Percentiles rank a stretch among this genome's conserved stretches.
These are phyloP conservation scores for Geophilus truncorum DNA, from an alignment of 2,888 invertebrate species.

Conservation along the genomic window DNA sequence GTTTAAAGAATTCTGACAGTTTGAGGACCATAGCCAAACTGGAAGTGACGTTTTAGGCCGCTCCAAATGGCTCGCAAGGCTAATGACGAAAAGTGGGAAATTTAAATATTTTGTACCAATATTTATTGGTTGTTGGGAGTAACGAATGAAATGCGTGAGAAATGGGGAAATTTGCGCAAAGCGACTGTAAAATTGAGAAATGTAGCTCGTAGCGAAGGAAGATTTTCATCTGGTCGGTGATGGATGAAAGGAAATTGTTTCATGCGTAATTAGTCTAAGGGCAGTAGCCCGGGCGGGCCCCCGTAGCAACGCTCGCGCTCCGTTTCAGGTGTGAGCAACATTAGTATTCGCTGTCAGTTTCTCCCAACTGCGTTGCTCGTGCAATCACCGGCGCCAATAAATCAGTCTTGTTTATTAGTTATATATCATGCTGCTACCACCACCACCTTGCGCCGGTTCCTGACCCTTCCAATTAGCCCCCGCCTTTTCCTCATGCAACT, in stretches of 20 bases:
- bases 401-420: slow-evolving; percentile 18
- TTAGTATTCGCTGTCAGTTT: slow-evolving; percentile 9
- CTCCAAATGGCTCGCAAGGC: no score
- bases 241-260: slow-evolving; percentile 6
- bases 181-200: no score
- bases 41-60: no score
- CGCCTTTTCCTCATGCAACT: neutral
- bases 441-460: neutral
- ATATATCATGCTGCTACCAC: neutral
- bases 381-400: neutral
- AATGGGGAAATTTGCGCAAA: no score
- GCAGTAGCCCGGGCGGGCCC: neutral
- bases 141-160: no score
- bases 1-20: no score
- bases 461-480: neutral
- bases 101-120: no score
- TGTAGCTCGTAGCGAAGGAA: neutral
- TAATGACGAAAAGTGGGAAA: no score
- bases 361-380: neutral
- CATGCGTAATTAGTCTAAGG: slow-evolving; percentile 6
- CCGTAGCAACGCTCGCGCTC: neutral
- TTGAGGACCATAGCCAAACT: no score
- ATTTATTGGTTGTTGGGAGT: no score
- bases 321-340: slow-evolving; percentile 15
- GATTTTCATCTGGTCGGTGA: neutral